Evolutionary conservation across 1,140 invertebrate species (phyloP).

Genomic region (Ericerus pela): DNA sequence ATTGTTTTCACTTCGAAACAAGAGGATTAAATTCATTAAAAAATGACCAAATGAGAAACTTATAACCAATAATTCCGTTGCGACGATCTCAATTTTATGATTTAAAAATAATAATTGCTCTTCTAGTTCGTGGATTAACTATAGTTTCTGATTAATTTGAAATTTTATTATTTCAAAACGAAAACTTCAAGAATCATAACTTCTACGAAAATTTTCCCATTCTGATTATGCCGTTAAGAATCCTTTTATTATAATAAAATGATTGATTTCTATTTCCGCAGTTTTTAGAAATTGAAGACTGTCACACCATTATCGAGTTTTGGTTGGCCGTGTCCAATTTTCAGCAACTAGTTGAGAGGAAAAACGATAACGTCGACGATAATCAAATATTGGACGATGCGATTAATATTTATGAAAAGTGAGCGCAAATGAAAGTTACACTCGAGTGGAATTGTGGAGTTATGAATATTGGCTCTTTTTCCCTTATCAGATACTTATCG

Average conservation of each 20-base stretch:
- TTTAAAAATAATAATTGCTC: too few species aligned
- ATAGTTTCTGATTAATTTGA: too few species aligned
- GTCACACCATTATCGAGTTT: slow-evolving; percentile 69
- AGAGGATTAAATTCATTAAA: too few species aligned
- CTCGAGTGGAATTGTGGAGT: not conserved
- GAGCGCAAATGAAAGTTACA: slow-evolving; percentile 28
- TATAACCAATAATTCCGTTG: too few species aligned
- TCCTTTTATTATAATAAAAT: too few species aligned
- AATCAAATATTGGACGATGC: slow-evolving; percentile 72
- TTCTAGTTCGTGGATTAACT: too few species aligned
- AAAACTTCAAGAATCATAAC: too few species aligned
- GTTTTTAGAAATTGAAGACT: slow-evolving; percentile 78
- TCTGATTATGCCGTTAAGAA: not conserved
- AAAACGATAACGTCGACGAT: slow-evolving; percentile 35
- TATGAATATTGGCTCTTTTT: not conserved
- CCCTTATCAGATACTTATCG: slow-evolving; percentile 62
- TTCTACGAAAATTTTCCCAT: slow-evolving; percentile 13
- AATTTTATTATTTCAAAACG: too few species aligned
- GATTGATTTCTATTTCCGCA: too few species aligned
- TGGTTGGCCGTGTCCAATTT: slow-evolving; percentile 78
- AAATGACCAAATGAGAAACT: too few species aligned
- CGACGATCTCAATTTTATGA: too few species aligned
- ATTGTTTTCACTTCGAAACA: too few species aligned
- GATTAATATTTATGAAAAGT: slow-evolving; percentile 83
- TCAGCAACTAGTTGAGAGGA: slow-evolving; percentile 45